Evolutionary conservation across 2,113 vertebrate genomes (phyloP).

Genomic region (Odocoileus virginianus): DNA sequence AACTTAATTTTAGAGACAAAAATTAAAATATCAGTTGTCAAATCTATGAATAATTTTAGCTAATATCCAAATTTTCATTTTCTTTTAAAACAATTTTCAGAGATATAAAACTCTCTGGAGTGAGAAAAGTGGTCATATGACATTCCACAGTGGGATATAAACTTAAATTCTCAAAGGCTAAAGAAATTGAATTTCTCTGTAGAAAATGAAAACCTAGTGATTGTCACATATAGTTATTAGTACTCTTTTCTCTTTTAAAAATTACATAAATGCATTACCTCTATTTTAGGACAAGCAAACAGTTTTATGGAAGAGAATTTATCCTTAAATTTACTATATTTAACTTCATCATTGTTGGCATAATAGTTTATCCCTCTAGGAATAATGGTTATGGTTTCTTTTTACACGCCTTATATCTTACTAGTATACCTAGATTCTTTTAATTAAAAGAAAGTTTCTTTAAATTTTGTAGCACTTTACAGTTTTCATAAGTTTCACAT

Average conservation of each 20-base stretch:
- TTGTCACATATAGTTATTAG: neutral
- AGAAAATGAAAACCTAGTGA: neutral
- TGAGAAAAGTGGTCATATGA: neutral
- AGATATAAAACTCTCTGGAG: neutral
- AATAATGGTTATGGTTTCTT: neutral
- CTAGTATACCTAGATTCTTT: neutral
- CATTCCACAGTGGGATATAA: neutral
- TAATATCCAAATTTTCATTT: neutral
- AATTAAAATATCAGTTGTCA: neutral
- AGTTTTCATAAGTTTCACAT: neutral
- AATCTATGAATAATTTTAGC: neutral
- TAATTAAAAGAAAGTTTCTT: neutral
- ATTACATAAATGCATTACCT: neutral
- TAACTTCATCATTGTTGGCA: neutral
- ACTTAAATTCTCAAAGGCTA: neutral
- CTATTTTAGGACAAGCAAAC: neutral
- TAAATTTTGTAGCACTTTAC: neutral
- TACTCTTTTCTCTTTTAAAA: neutral
- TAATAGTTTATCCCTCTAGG: neutral
- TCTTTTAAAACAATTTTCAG: neutral
- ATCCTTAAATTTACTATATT: neutral
- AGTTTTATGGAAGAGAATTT: neutral
- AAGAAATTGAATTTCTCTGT: neutral
- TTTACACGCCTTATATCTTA: neutral
- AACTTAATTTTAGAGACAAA: neutral